Base-by-base conservation (phyloP, 2,797 vertebrate species). In the Epinephelus awoara region DNA sequence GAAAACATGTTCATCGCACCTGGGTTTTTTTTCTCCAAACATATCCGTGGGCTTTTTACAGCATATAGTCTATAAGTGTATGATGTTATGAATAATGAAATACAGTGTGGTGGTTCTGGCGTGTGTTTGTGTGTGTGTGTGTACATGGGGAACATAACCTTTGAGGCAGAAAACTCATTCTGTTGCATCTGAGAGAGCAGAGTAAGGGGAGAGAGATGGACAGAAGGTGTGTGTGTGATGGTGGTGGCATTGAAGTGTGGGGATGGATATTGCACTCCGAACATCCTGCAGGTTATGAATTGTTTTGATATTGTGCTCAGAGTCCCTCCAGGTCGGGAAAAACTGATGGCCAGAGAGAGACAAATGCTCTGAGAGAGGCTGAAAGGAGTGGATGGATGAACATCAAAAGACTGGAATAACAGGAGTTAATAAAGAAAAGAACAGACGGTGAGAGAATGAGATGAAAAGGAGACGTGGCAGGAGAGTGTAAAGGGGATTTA, bases 231-330 rank as follows among this genome's bases (percentile, higher is more conserved):
- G 64, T 57, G 83, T 59, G 40, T 42, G 40, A 42, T 10, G 67
- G 80, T 27, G 51, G 57, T 34, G 50, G 55, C 0, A 9, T 23
- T 13, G 64, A 75, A 83, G 80, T 77, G 70, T 47, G 67, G 47
- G 71, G 71, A 82, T 71, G 73, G 85, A 88, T 92, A 90, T 86
- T 88, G 70, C 57, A 61, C 76, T 76, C 42, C 38, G 73, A 85
- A 67, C 63, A 81, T 83, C 70, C 88, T 84, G 84, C 79, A 84
- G 85, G 85, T 88, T 90, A 91, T 89, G 80, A 91, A 89, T 87
- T 72, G 83, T 86, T 91, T 79, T 89, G 86, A 93, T 88, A 91
- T 91, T 92, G 76, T 75, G 68, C 56, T 78, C 77, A 5, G 76
- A 80, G 75, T 76, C 83, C 67, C 74, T 56, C 73, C 42, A 62